These are phyloP conservation scores for Actinia equina DNA, from an alignment of 64 coral and sea anemone species.

Conservation along the genomic window DNA sequence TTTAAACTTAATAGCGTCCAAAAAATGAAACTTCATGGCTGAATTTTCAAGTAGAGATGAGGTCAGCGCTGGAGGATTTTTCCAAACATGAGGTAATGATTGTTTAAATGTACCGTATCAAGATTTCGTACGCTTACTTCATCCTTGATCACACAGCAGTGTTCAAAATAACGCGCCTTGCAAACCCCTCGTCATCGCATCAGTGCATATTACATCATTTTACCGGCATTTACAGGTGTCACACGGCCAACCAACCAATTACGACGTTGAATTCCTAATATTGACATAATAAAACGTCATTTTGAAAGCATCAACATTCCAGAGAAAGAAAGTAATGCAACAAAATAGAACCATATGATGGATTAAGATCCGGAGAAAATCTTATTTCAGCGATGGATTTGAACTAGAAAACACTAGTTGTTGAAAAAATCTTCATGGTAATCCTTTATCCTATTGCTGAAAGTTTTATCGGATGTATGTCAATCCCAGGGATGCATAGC, in stretches of 20 bases:
- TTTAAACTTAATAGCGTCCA: neutral
- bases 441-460: too few species aligned
- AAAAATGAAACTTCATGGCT: neutral
- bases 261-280: neutral
- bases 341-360: neutral
- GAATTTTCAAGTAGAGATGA: neutral
- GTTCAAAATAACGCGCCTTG: neutral
- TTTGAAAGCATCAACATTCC: slow-evolving; percentile 43
- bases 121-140: neutral
- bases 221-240: slow-evolving; percentile 44
- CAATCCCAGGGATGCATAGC: too few species aligned
- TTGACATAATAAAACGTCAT: slow-evolving; percentile 44
- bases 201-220: slow-evolving; percentile 54
- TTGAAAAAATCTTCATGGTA: too few species aligned
- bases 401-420: neutral
- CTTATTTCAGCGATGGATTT: neutral
- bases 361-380: neutral
- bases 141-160: neutral
- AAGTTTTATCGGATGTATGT: too few species aligned
- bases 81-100: slow-evolving; percentile 12
- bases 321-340: slow-evolving; percentile 26
- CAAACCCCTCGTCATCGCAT: neutral
- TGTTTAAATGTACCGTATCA: neutral
- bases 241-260: slow-evolving; percentile 25
- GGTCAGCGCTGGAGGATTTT: neutral